Percentiles rank a stretch among this genome's conserved stretches.
Evolutionary conservation across 1,140 invertebrate species (phyloP).

Genomic region (Scaptomyza hsui): DNA sequence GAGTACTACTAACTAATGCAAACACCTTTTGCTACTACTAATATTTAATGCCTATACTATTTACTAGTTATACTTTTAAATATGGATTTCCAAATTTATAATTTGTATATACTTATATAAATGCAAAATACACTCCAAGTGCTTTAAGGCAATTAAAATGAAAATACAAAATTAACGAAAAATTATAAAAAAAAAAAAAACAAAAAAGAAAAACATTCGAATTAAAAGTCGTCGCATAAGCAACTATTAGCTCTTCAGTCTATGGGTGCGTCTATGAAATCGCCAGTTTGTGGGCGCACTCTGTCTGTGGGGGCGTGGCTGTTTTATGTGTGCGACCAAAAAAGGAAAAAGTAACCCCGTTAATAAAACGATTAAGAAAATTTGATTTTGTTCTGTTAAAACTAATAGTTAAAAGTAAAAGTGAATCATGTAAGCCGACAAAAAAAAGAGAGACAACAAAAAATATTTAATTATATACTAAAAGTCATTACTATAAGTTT

Average conservation of each 20-base stretch:
- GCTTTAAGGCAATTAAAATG: constrained; percentile 75
- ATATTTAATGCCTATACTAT: constrained; percentile 77
- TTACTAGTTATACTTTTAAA: constrained; percentile 66
- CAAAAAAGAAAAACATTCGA: constrained; percentile 62
- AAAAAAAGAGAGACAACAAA: constrained; percentile 14
- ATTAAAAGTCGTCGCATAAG: constrained; percentile 46
- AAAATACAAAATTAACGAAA: constrained; percentile 31
- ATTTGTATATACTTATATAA: constrained; percentile 81
- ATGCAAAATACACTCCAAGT: constrained; percentile 81
- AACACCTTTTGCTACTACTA: constrained; percentile 78
- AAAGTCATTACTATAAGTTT: constrained; percentile 84
- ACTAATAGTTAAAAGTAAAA: constrained; percentile 70
- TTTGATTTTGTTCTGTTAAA: constrained; percentile 80
- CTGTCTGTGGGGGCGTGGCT: constrained; percentile 16
- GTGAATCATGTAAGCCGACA: constrained; percentile 57
- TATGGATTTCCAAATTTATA: constrained; percentile 65
- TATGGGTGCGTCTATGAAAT: constrained; percentile 47
- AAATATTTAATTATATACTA: constrained; percentile 82
- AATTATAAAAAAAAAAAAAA: constrained; percentile 39
- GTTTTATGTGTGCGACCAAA: constrained; percentile 33
- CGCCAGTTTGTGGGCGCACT: constrained; percentile 66
- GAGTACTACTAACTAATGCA: constrained; percentile 72
- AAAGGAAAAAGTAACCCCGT: constrained; percentile 47
- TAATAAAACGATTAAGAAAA: constrained; percentile 44
- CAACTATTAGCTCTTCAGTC: background rate